Evolutionary conservation across 2,113 vertebrate genomes (phyloP), one percentile per base, ranked within the genome.

Genomic region (Paracyprichromis sp.): DNA sequence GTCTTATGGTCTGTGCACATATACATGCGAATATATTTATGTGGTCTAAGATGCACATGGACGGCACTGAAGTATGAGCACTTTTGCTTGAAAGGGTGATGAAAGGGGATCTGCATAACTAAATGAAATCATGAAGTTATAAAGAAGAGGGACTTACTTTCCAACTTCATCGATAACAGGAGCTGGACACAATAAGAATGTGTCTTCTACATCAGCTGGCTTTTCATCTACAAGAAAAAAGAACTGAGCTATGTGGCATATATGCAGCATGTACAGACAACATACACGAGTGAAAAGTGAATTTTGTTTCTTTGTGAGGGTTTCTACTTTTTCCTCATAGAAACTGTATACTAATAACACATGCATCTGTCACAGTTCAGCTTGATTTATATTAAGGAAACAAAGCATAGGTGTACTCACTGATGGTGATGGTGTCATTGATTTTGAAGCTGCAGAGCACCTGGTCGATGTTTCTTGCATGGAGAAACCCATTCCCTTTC

Each of bases 361-460:
- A 73, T 1, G 6, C 8, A 24, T 29, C 13, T n/a, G 13, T 31
- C 52, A 59, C 11, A 43, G 6, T 47, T 9, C 4, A 7, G 9
- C 3, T 59, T n/a, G 34, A 76, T 76, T 80, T 8, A 85, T 14
- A 57, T 17, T 11, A 14, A 53, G 14, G 40, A 29, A 73, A 26
- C 43, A 24, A 13, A 43, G 52, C 56, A 34, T 11, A 9, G 12
- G 3, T 78, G 2, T 50, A 97, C 98, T 98, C 95, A 99, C 98
- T 98, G 80, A 97, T 91, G 4, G 97, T 97, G 2, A 96, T 12
- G 7, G 96, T 97, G 47, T 97, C 96, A 4, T 97, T 98, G 93
- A 98, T 95, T 90, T 97, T 98, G 95, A 98, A 99, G 95, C 97
- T 98, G 96, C 98, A 99, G 85, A 98, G 94, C 7, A 98, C 97